Evolutionary conservation across 2,797 vertebrate genomes (phyloP), one percentile per base, ranked within the genome.

Genomic region (Silurus lanzhouensis): DNA sequence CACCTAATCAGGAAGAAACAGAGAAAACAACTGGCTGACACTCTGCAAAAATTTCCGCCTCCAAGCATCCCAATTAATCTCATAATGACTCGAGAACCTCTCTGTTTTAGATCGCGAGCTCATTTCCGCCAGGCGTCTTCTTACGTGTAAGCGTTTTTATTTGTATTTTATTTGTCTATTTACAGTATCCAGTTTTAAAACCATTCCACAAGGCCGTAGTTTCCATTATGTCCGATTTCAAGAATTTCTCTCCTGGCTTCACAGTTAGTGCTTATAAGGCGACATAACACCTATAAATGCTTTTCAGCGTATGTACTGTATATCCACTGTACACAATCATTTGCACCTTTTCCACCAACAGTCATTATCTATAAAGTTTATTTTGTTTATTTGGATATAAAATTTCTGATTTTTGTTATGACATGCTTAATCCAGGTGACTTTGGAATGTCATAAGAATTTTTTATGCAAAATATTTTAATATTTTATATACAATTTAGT

Each of bases 1-100:
- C 90, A 91, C 88, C 83, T 88, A 91, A 87, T 90, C 87, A 77
- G 89, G 85, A 89, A 90, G 27, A 52, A 91, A 91, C 89, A 88
- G 88, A 88, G 81, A 88, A 83, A 88, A 83, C 27, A 58, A 88
- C 82, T 85, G 81, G 82, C 67, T 52, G 67, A 83, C 87, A 79
- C 80, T 81, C 70, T 74, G 66, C 84, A 79, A 75, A 52, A 52
- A 81, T 82, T 89, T 86, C 81, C 84, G 61, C 87, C 12, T 63
- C 64, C 83, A 72, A 83, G 72, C 83, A 75, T 66, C 83, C 58
- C 76, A 88, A 87, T 89, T 88, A 88, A 88, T 89, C 83, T 81
- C 61, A 68, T 85, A 87, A 89, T 84, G 85, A 81, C 25, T 12
- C 46, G 13, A 60, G 85, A 63, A 31, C 80, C 52, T 83, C 14